Conservation (phyloP, 2,797 vertebrate species). For the Margarornis squamiger region DNA sequence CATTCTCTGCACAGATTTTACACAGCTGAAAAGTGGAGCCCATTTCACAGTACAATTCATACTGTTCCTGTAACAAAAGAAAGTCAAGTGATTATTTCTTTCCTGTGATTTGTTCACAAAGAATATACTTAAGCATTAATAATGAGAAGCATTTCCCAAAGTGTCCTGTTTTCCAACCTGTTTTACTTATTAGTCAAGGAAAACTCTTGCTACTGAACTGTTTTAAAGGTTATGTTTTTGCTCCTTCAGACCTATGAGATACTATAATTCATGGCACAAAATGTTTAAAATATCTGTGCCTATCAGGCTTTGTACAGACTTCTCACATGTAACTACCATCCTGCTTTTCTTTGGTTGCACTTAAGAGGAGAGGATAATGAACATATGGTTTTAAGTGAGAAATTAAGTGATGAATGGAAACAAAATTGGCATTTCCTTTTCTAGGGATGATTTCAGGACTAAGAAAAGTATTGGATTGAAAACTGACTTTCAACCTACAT, state of each 20-base stretch:
- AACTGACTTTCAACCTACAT: neutral
- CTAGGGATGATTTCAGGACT: neutral
- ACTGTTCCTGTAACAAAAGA: slow-evolving; percentile 79
- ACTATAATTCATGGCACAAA: neutral
- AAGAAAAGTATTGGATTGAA: neutral
- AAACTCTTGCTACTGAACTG: neutral
- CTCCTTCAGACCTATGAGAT: neutral
- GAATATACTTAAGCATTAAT: neutral
- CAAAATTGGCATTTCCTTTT: neutral
- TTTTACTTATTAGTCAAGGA: neutral
- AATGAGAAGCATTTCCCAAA: neutral
- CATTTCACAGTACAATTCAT: slow-evolving; percentile 87
- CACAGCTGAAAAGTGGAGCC: slow-evolving; percentile 85
- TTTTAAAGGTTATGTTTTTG: neutral
- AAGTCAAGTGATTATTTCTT: neutral
- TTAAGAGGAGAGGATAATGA: neutral
- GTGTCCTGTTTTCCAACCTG: neutral
- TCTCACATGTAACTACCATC: neutral
- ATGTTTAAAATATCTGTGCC: neutral
- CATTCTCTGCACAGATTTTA: slow-evolving; percentile 86
- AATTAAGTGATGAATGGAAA: neutral
- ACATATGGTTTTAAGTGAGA: neutral
- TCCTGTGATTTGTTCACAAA: neutral
- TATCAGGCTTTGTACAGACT: neutral
- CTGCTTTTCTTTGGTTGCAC: neutral